Conservation (phyloP, 2,113 vertebrate species). For the Alaudala cheleensis region DNA sequence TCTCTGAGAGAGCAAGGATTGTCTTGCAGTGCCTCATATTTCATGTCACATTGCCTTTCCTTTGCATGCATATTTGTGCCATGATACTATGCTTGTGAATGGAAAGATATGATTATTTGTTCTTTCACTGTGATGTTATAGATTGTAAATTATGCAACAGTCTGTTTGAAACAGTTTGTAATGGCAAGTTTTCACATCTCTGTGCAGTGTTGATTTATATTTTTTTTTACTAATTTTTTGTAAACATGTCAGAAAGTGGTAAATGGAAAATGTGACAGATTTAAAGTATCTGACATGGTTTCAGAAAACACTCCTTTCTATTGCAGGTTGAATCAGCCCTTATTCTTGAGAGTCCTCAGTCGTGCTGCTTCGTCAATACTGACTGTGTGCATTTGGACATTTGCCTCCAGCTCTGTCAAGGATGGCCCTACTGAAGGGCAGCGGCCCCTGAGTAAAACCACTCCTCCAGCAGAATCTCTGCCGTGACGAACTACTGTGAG, state of each 20-base stretch:
- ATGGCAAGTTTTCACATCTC: not conserved
- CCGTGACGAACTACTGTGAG: constrained; percentile 11
- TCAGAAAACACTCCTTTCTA: constrained; percentile 62
- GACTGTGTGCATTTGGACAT: not conserved
- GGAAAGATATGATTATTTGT: not conserved
- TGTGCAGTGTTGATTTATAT: not conserved
- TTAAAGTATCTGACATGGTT: not conserved
- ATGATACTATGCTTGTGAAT: not conserved
- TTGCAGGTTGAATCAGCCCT: constrained; percentile 70
- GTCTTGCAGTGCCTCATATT: not conserved
- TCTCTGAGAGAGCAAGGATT: not conserved
- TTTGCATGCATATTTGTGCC: not conserved
- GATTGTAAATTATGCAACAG: not conserved
- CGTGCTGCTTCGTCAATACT: not conserved
- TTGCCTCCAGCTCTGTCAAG: not conserved
- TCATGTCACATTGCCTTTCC: not conserved
- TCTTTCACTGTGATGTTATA: not conserved
- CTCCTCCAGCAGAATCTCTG: not conserved
- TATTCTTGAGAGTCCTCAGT: not conserved
- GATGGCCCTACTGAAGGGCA: constrained; percentile 36
- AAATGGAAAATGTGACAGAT: not conserved
- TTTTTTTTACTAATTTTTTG: not conserved
- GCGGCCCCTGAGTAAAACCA: not conserved
- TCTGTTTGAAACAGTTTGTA: not conserved
- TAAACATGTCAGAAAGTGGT: not conserved